Evolutionary conservation across 2,113 vertebrate species (phyloP), one percentile per base, ranked within the genome.

Genomic region (Ophiodon elongatus): DNA sequence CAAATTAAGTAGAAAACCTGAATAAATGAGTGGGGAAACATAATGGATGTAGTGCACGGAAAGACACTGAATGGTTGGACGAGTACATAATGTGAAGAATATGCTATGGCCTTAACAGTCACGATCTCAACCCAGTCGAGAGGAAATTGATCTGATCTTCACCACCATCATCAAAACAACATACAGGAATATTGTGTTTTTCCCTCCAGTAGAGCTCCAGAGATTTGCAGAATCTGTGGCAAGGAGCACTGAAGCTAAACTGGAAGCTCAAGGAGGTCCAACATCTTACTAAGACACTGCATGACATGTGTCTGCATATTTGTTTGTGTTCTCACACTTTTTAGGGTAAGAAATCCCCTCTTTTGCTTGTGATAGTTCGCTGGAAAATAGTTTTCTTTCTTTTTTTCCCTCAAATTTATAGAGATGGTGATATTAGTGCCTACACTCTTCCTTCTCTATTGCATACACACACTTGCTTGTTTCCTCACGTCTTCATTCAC

Each of bases 401-500:
- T 39, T 15, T 19, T 25, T 29, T 27, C 8, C 13, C 19, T 54
- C 23, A 8, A 2, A 65, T 73, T 67, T 7, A 4, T 25, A 39
- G 23, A 10, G n/a, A 52, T 31, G 4, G 37, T 25, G n/a, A 27
- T 25, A 57, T 35, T 10, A 6, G 17, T 14, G 57, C 66, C 50
- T 14, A 3, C 39, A 43, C 14, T 43, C 31, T 50, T 62, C 27
- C 31, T 14, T 77, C 27, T 67, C 25, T 37, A 8, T 31, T 47
- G 13, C 52, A 35, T 25, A 83, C 39, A 85, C 41, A 82, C 47
- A 85, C 45, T 50, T 54, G 69, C 59, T 64, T 6, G 27, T 37
- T 59, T 59, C 10, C 43, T 82, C 80, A 76, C 50, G 6, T 13
- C 21, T 31, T 52, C 23, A 54, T 6, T 64, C 59, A 14, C 74